These are phyloP conservation scores for Eurosta solidaginis DNA, from an alignment of 1,140 invertebrate species.

Conservation along the genomic window DNA sequence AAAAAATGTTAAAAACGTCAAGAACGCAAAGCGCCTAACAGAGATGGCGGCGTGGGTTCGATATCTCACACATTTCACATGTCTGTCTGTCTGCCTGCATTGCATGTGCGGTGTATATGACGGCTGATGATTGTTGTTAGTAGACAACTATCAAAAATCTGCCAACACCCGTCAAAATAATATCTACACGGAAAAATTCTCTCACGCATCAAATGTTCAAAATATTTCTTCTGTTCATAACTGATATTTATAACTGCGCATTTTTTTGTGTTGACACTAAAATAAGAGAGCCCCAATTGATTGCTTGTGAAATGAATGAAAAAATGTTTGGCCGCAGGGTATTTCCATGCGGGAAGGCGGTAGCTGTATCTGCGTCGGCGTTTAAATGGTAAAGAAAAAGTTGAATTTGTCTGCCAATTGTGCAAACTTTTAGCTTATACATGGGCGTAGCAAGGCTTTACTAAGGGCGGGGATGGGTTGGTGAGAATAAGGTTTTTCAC, in stretches of 20 bases:
- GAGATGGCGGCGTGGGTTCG: not conserved
- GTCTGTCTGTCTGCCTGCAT: not conserved
- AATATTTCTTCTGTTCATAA: not conserved
- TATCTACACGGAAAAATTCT: not conserved
- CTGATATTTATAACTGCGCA: not conserved
- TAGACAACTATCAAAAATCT: not conserved
- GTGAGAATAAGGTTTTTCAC: no score
- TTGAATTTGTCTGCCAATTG: not conserved
- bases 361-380: not conserved
- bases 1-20: not conserved
- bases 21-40: no score
- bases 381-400: not conserved
- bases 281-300: not conserved
- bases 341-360: not conserved
- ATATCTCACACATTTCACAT: not conserved
- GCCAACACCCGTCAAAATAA: constrained; percentile 25
- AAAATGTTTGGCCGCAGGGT: not conserved
- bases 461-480: no score
- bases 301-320: not conserved
- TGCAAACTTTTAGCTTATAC: not conserved
- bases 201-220: not conserved
- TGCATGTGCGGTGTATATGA: constrained; percentile 3
- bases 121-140: constrained; percentile 3
- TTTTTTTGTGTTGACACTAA: not conserved
- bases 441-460: no score